Evolutionary conservation across 2,888 invertebrate genomes (phyloP), one percentile per base, ranked within the genome.

Genomic region (Ormia ochracea): DNA sequence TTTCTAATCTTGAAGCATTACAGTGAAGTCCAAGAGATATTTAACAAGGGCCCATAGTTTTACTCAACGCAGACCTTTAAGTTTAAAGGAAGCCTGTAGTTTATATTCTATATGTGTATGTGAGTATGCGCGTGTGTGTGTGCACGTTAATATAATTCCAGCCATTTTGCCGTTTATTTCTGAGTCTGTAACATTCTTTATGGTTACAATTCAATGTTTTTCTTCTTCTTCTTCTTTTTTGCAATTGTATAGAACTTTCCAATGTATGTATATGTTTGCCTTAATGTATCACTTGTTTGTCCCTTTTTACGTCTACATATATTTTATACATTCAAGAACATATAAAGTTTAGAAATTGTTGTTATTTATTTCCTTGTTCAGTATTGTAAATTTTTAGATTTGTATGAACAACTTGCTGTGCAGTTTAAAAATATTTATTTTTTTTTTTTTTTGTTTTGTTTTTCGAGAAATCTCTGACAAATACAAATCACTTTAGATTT

Each of bases 401-500:
- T 58, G 36, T 56, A 50, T 19, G 1, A 21, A 45, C 3, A 19
- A 21, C 14, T 33, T 65, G 26, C 17, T 2, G 3, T 17, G 6
- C 14, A 41, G 9, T 17, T 38, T 3, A 6, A 12, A n/a, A n/a
- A n/a, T n/a, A n/a, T n/a, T n/a, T n/a, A n/a, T n/a, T n/a, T n/a
- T n/a, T n/a, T n/a, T n/a, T n/a, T 19, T 50, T 26, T 7, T 17
- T 17, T 41, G 3, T 45, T 45, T 31, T 48, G 45, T 17, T 48
- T 7, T n/a, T 21, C 19, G 14, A 54, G 17, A 36, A 82, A 78
- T 78, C 81, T 78, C 76, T 77, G 82, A 81, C 82, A 82, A 78
- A 81, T 81, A 82, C 81, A 82, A 82, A 82, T 82, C 82, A 82
- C 82, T 82, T 81, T 78, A 81, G 82, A 81, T 81, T 82, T 82